A percentile compares a stretch with the other conserved stretches of the same genome.
Conservation (phyloP, 2,113 vertebrate species). For the Chauna torquata region DNA sequence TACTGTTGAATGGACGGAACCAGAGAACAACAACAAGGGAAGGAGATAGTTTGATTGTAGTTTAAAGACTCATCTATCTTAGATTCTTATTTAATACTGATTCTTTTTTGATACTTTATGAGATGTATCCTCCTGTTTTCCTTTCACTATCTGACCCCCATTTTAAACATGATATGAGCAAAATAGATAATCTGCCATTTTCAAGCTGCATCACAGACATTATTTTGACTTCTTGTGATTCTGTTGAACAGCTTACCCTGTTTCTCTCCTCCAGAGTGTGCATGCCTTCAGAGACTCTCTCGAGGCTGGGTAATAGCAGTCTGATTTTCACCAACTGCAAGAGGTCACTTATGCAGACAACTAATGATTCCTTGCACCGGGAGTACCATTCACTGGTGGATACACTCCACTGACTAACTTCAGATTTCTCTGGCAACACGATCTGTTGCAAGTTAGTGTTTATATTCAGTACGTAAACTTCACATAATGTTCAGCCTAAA, state of each 20-base stretch:
- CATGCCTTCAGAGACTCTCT: background rate
- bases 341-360: background rate
- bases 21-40: background rate
- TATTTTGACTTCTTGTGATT: background rate
- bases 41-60: background rate
- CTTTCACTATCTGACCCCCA: background rate
- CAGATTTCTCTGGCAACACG: background rate
- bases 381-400: background rate
- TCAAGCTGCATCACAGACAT: background rate
- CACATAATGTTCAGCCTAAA: background rate
- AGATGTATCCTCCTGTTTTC: background rate
- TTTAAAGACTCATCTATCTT: background rate
- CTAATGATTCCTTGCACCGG: background rate
- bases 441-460: background rate
- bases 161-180: background rate
- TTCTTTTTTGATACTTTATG: background rate
- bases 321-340: background rate
- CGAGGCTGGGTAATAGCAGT: background rate
- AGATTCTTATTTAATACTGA: background rate
- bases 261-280: background rate
- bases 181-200: background rate
- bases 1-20: background rate
- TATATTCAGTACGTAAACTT: background rate
- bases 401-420: background rate
- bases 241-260: background rate